These are phyloP conservation scores for Diacarnus erythraeanus DNA, from an alignment of 37 sponge, comb jelly and placozoan genomes.

Conservation along the genomic window DNA sequence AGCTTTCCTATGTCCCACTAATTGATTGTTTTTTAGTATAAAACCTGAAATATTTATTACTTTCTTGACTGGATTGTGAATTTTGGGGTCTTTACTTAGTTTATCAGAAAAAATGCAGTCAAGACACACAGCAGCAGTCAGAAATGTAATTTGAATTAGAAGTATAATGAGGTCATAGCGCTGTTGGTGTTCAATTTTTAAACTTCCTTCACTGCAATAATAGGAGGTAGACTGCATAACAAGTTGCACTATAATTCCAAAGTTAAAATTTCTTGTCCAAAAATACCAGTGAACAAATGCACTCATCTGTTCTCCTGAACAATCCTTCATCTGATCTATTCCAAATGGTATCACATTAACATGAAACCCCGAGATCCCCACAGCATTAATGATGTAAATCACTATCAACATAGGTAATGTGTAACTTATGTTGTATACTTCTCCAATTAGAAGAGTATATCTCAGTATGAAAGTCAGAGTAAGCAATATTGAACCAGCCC, in stretches of 20 bases:
- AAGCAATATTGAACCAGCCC: slow-evolving; percentile 14
- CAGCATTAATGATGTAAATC: slow-evolving; percentile 28
- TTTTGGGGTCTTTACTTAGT: slow-evolving; percentile 40
- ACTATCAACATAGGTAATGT: background rate
- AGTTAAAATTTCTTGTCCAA: slow-evolving; percentile 35
- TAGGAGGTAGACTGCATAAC: background rate
- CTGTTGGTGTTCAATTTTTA: background rate
- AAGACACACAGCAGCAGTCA: slow-evolving; percentile 21
- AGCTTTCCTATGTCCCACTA: slow-evolving; percentile 27
- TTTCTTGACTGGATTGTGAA: slow-evolving; percentile 28
- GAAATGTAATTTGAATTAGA: background rate
- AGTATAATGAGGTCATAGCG: background rate
- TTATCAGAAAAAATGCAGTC: slow-evolving; percentile 21
- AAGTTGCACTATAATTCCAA: slow-evolving; percentile 2
- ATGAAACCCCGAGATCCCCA: slow-evolving; percentile 39
- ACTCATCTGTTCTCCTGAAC: slow-evolving; percentile 39
- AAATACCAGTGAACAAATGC: slow-evolving; percentile 66
- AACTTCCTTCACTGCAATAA: background rate
- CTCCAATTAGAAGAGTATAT: background rate
- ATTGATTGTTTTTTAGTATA: slow-evolving; percentile 3
- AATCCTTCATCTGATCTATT: slow-evolving; percentile 56
- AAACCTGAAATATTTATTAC: slow-evolving; percentile 16
- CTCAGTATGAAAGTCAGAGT: background rate
- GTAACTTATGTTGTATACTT: background rate
- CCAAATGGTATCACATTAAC: slow-evolving; percentile 59